These are phyloP conservation scores for Sphyrna mokarran DNA, from an alignment of 2,113 vertebrate species.

Conservation along the genomic window DNA sequence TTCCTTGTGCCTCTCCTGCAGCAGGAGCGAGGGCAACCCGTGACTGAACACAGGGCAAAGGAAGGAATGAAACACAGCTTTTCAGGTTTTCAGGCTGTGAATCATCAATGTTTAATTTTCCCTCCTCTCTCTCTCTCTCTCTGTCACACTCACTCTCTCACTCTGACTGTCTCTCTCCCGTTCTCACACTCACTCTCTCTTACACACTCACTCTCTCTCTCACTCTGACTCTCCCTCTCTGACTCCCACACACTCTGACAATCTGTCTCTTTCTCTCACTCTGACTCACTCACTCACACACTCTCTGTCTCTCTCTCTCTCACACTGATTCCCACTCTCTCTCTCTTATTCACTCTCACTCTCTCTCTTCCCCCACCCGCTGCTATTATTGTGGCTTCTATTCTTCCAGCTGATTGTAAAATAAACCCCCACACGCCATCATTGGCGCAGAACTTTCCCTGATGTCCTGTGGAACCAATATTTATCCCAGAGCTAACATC, in stretches of 20 bases:
- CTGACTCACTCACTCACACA: no score
- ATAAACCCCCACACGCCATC: neutral
- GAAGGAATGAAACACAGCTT: neutral
- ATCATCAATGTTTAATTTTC: neutral
- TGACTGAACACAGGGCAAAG: neutral
- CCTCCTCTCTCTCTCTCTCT: no score
- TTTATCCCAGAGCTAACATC: neutral
- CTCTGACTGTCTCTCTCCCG: no score
- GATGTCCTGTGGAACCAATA: neutral
- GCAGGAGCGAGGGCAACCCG: neutral
- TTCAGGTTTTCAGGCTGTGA: neutral
- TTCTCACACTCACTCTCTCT: no score
- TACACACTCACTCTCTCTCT: no score
- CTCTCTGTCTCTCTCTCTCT: no score
- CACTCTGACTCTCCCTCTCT: neutral
- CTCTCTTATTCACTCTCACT: neutral
- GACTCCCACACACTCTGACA: no score
- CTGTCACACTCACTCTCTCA: no score
- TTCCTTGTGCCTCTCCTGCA: neutral
- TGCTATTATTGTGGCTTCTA: neutral
- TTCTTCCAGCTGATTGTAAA: neutral
- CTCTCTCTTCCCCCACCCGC: neutral
- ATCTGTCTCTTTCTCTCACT: no score
- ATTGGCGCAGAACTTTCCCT: neutral
- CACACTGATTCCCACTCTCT: no score